Base-by-base conservation (phyloP, 1,140 invertebrate genomes). In the Drosophila takahashii region DNA sequence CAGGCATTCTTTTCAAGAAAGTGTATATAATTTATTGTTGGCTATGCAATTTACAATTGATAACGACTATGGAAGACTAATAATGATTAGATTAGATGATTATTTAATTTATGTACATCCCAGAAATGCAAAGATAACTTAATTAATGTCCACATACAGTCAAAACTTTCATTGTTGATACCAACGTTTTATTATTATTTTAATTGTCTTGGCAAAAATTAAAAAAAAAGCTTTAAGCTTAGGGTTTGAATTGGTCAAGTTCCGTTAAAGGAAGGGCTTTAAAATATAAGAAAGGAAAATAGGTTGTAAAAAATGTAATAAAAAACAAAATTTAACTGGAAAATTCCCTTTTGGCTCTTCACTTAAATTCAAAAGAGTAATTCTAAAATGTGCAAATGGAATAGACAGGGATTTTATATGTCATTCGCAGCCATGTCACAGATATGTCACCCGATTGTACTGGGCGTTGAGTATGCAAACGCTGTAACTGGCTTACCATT, bases 401-500 rank as follows among this genome's bases (percentile, higher is more conserved):
- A 32, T 13, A 50, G 42, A 16, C 6, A n/a, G 64, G 36, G 64
- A 65, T 59, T 62, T 62, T 42, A 15, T 36, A 44, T 42, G 64
- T 50, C 60, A 47, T 47, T 67, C 62, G 3, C 29, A 59, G 29
- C 39, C 60, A 44, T 64, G 39, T 64, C 39, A 58, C 36, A 67
- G 64, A 52, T 29, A 65, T 64, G 59, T 67, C 44, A 65, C 64
- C 16, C 44, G 36, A 27, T 27, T 34, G 44, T 64, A 18, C 56
- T 39, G 26, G 61, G 58, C 59, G 36, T 51, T 65, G 36, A 51
- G 60, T 67, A 67, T 67, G 64, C 45, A 64, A 66, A 66, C 57
- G 42, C 44, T 48, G 58, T 44, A 62, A 66, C 36, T 34, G 59
- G 59, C 64, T 64, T 67, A 34, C 34, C 13, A 42, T 32, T 32